phyloP scores from a whole-genome alignment of 2,797 vertebrate species.

The Glyptemys insculpta region DNA sequence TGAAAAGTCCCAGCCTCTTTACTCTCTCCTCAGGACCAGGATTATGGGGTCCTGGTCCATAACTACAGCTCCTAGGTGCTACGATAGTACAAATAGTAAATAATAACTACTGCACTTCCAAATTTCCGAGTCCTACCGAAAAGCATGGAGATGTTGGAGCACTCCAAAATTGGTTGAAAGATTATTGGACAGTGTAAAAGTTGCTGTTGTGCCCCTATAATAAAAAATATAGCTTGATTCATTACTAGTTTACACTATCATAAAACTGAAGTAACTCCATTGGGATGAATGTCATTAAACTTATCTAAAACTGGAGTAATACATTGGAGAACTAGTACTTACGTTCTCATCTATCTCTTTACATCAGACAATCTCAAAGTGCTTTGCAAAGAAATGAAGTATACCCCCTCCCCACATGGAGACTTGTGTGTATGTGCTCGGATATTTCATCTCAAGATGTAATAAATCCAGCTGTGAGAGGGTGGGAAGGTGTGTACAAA shows the following conservation, averaged over 20 bases:
- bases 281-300: not conserved
- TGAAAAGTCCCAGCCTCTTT: too few relatives aligned
- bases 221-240: not conserved
- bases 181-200: not conserved
- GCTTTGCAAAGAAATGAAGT: constrained; percentile 15
- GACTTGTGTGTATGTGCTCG: not conserved
- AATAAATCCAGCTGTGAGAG: constrained; percentile 14
- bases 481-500: constrained; percentile 15
- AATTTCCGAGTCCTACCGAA: not conserved
- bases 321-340: not conserved
- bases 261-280: not conserved
- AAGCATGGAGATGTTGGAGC: not conserved
- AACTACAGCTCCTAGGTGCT: not conserved
- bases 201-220: not conserved
- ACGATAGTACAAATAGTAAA: not conserved
- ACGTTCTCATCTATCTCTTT: not conserved
- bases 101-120: not conserved
- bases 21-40: too few relatives aligned
- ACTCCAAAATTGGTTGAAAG: not conserved
- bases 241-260: not conserved
- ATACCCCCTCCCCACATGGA: not conserved
- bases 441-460: constrained; percentile 1
- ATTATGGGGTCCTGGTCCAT: not conserved
- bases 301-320: not conserved
- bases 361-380: not conserved